phyloP scores from a whole-genome alignment of 2,888 invertebrate species.

The Scaptomyza polygonia region DNA sequence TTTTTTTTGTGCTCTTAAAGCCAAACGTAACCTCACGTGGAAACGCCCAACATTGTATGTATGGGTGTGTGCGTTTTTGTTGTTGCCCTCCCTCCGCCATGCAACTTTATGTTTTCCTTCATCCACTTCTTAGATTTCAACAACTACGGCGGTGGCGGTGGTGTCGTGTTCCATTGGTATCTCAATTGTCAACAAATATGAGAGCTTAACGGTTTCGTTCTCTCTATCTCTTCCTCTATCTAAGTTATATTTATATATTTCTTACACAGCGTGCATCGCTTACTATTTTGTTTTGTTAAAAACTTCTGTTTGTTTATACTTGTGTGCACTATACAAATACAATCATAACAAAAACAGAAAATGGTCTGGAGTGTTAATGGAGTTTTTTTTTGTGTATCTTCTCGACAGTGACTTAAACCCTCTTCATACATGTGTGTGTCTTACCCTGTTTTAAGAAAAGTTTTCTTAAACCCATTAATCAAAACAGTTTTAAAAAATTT shows the following conservation, averaged over 20 bases:
- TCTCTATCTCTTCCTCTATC: not conserved
- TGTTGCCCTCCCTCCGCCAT: conserved; percentile 38
- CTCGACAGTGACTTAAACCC: conserved; percentile 28
- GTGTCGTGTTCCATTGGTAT: conserved; percentile 35
- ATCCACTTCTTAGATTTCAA: conserved; percentile 59
- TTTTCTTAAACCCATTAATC: not conserved
- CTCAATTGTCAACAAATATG: conserved; percentile 46
- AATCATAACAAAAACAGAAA: conserved; percentile 25
- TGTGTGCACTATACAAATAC: conserved; percentile 36
- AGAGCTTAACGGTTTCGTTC: conserved; percentile 16
- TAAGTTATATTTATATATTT: not conserved
- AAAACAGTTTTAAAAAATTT: no score
- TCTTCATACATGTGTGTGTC: not conserved
- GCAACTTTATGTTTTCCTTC: conserved; percentile 70
- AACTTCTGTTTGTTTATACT: conserved; percentile 61
- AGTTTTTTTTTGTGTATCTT: conserved; percentile 7
- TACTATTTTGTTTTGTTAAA: conserved; percentile 64
- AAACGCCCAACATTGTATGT: conserved; percentile 78
- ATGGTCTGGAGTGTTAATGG: conserved; percentile 12
- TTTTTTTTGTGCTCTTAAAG: conserved; percentile 37
- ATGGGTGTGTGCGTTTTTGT: conserved; percentile 27
- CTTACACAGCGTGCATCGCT: conserved; percentile 18
- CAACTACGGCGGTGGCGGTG: conserved; percentile 3
- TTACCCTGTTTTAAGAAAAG: not conserved
- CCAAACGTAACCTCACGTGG: conserved; percentile 74